Evolutionary conservation across 2,888 invertebrate genomes (phyloP).

Genomic region (Alloscopus bannaensis): DNA sequence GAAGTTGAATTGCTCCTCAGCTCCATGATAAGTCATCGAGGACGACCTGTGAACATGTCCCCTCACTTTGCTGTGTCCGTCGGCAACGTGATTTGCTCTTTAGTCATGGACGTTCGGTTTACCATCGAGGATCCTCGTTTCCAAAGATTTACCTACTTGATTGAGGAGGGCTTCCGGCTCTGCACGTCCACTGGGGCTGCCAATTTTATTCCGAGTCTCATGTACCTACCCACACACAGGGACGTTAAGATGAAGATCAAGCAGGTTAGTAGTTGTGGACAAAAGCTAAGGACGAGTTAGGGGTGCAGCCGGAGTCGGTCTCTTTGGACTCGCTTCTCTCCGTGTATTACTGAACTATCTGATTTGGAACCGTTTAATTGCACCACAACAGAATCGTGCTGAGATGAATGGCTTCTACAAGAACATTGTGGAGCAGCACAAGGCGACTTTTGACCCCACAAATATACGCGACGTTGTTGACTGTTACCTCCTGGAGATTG

Average conservation of each 20-base stretch:
- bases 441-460: slow-evolving; percentile 83
- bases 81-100: slow-evolving; percentile 92
- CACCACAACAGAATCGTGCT: slow-evolving; percentile 80
- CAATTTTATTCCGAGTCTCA: slow-evolving; percentile 88
- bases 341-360: too few species aligned
- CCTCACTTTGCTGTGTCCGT: slow-evolving; percentile 87
- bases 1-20: slow-evolving; percentile 87
- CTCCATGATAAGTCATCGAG: slow-evolving; percentile 79
- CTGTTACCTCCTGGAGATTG: slow-evolving; percentile 89
- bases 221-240: slow-evolving; percentile 78
- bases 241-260: slow-evolving; percentile 71
- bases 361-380: not conserved
- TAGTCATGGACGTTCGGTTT: slow-evolving; percentile 92
- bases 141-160: slow-evolving; percentile 87
- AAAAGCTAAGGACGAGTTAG: too few species aligned
- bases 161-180: slow-evolving; percentile 92
- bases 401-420: slow-evolving; percentile 92
- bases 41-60: slow-evolving; percentile 85
- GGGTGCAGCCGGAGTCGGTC: too few species aligned
- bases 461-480: slow-evolving; percentile 90
- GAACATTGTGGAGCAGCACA: slow-evolving; percentile 88
- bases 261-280: slow-evolving; percentile 65
- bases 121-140: slow-evolving; percentile 86
- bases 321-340: too few species aligned
- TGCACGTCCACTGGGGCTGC: slow-evolving; percentile 89